phyloP scores from a whole-genome alignment of 2,113 vertebrate species.

The Melanostigma gelatinosum region DNA sequence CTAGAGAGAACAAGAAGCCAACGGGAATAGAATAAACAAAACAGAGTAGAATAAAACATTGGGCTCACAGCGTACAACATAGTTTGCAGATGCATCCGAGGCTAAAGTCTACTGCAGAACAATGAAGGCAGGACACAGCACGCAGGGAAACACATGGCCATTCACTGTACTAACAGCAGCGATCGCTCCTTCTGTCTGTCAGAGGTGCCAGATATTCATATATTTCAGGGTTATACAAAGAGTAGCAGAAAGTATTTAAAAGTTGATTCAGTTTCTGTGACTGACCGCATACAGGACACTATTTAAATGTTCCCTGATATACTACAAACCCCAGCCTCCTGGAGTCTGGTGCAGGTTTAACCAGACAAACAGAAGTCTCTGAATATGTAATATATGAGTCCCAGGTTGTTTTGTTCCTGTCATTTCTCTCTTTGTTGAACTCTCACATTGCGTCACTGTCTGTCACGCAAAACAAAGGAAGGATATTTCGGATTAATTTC shows the following conservation, averaged over 20 bases:
- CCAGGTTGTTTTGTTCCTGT: neutral
- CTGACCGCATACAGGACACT: slow-evolving; percentile 1
- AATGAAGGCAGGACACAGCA: slow-evolving; percentile 3
- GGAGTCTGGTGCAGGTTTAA: slow-evolving; percentile 28
- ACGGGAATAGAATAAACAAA: slow-evolving; percentile 26
- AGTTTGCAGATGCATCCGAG: slow-evolving; percentile 15
- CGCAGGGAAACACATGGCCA: slow-evolving; percentile 49
- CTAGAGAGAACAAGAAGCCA: slow-evolving; percentile 49
- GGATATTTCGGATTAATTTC: slow-evolving; percentile 68
- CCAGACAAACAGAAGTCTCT: slow-evolving; percentile 21
- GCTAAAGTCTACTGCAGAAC: slow-evolving; percentile 5
- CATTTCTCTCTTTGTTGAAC: slow-evolving; percentile 28
- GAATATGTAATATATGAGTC: slow-evolving; percentile 8
- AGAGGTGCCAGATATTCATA: slow-evolving; percentile 38
- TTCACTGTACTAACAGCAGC: slow-evolving; percentile 36
- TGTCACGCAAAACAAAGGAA: slow-evolving; percentile 56
- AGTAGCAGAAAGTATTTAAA: slow-evolving; percentile 31
- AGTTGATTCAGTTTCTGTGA: slow-evolving; percentile 28
- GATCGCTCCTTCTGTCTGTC: slow-evolving; percentile 26
- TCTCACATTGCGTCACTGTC: slow-evolving; percentile 26
- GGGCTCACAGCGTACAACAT: slow-evolving; percentile 6
- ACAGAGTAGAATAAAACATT: neutral
- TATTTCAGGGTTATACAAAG: slow-evolving; percentile 47
- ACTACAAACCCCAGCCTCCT: slow-evolving; percentile 18
- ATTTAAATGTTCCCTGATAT: neutral